Conservation (phyloP, 2,888 invertebrate genomes). For the Eupsilia transversa region DNA sequence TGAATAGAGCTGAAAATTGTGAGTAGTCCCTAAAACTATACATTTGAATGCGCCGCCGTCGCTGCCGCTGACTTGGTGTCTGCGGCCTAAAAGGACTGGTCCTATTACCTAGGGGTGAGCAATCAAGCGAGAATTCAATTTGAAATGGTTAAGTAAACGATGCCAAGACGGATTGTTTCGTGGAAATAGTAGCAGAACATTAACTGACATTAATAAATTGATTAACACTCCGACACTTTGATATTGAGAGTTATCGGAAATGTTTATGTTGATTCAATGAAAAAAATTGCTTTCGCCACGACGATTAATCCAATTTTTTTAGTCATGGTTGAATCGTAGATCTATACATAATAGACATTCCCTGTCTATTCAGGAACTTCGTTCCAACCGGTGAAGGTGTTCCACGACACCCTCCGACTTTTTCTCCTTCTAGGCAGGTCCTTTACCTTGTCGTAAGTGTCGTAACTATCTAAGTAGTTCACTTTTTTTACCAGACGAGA, state of each 20-base stretch:
- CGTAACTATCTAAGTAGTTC: background rate
- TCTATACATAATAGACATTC: too few species aligned
- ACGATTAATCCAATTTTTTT: background rate
- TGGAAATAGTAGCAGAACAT: conserved; percentile 5
- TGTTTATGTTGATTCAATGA: background rate
- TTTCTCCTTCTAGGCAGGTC: too few species aligned
- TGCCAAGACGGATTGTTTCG: conserved; percentile 36
- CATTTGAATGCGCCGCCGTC: too few species aligned
- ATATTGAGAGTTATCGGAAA: conserved; percentile 34
- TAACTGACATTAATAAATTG: conserved; percentile 36
- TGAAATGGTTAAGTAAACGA: conserved; percentile 17
- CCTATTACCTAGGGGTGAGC: conserved; percentile 33
- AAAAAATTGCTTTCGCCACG: conserved; percentile 5
- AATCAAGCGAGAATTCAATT: conserved; percentile 28
- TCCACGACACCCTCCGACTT: too few species aligned
- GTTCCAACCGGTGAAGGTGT: too few species aligned
- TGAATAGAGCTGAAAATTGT: too few species aligned
- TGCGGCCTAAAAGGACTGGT: too few species aligned
- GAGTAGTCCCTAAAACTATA: too few species aligned
- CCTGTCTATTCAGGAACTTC: too few species aligned
- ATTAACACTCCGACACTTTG: conserved; percentile 24
- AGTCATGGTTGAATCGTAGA: too few species aligned
- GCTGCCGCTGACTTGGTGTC: too few species aligned
- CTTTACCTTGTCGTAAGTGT: background rate
- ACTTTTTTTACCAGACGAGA: background rate